Base-by-base conservation (phyloP, 2,797 vertebrate genomes). In the Masticophis lateralis region DNA sequence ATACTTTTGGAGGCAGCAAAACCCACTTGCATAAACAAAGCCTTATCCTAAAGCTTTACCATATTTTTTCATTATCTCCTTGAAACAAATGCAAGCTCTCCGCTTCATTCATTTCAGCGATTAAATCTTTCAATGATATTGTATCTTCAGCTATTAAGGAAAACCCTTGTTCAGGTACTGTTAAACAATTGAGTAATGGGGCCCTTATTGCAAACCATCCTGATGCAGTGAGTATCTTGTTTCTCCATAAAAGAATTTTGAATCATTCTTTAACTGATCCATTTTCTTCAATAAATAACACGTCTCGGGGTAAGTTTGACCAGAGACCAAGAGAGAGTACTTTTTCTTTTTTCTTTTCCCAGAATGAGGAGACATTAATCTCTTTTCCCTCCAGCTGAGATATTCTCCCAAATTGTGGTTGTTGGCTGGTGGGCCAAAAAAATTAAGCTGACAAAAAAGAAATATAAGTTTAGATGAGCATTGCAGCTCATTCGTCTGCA, bases 381-480 rank as follows among this genome's bases (percentile, higher is more conserved):
- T 93, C 32, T 89, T 91, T 89, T 91, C 90, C 53, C 93, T 93
- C 90, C 87, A 89, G 90, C 87, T 93, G 93, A 93, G 93, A 91
- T 93, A 63, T 86, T 89, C 90, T 93, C 87, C 57, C 57, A 43
- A 57, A 63, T 83, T 91, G 93, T 74, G 27, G 90, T 86, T 74
- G 74, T 89, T 91, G 93, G 90, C 93, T 91, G 90, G 90, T 93
- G 57, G 93, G 87, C 87, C 93, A 93, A 93, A 93, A 51, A 90
- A 86, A 43, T 91, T 91, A 91, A 93, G 69, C 93, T 93, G 93
- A 91, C 90, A 86, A 91, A 89, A 89, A 87, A 93, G 90, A 91
- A 91, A 93, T 91, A 86, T 74, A 91, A 91, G 60, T 93, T 89
- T 89, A 32, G 91, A 89, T 89, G 87, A 93, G 53, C 32, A 91